Base-by-base conservation (phyloP, 2,888 invertebrate genomes). In the Eupithecia centaureata region DNA sequence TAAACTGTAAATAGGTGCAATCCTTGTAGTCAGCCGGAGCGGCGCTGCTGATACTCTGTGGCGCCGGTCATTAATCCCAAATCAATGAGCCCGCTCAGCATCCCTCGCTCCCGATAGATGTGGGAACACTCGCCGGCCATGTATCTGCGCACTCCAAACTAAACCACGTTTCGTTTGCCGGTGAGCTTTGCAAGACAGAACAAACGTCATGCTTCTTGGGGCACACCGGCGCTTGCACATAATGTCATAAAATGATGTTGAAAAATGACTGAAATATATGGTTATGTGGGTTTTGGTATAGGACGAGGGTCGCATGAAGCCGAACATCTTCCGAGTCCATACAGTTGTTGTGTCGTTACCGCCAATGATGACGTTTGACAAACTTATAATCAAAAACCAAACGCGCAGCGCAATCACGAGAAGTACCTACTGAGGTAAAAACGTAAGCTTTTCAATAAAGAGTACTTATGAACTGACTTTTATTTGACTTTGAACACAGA, bases 41-140 rank as follows among this genome's bases (percentile, higher is more conserved):
- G 54, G 18, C 1, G 22, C 51, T 51, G 22, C 18, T 12, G 70
- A 70, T 38, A 54, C 63, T 67, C 73, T 68, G 73, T 72, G 75
- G 77, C 77, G 38, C 42, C 18, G 75, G 79, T 79, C 76, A 81
- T 81, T 81, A 81, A 82, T 81, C 77, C 78, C 68, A 79, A 82
- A 82, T 82, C 82, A 79, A 82, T 82, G 77, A 74, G 69, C 67
- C 63, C 70, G 62, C 57, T 72, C 64, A 38, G 13, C 65, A 28
- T 13, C 69, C 61, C 52, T 52, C 58, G n/a, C 57, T 38, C 61
- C 63, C 61, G 33, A 7, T 25, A 25, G 5, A 27, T 5, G 35
- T 38, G 35, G 15, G 33, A 35, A 38, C 52, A 7, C 47, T 47
- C 12, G 42, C 42, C 42, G 10, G 18, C 10, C 47, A 10, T 22